These are phyloP conservation scores for Tragelaphus scriptus DNA, from an alignment of 2,113 vertebrate genomes.

Conservation along the genomic window DNA sequence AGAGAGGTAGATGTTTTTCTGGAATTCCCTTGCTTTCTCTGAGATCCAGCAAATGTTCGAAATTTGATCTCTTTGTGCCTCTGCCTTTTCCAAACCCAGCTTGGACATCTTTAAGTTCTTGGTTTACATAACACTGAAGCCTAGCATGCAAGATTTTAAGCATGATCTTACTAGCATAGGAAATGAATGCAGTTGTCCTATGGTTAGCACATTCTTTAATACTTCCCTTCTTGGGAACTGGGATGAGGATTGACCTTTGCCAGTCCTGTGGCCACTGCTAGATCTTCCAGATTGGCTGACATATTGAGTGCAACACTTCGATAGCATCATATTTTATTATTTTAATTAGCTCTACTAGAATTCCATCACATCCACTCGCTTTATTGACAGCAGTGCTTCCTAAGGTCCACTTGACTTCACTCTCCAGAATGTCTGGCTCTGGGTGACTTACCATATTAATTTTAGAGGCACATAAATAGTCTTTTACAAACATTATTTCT, in stretches of 20 bases:
- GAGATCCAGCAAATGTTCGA: background rate
- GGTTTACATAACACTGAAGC: background rate
- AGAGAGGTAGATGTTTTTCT: background rate
- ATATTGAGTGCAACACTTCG: background rate
- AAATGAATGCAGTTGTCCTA: background rate
- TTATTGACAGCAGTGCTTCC: background rate
- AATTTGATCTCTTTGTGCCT: background rate
- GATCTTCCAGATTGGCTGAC: background rate
- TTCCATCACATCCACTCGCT: background rate
- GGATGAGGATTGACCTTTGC: background rate
- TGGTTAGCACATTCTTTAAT: background rate
- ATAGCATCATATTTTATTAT: background rate
- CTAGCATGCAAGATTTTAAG: background rate
- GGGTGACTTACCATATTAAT: background rate
- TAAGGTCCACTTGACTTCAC: background rate
- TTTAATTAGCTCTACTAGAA: background rate
- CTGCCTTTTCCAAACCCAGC: background rate
- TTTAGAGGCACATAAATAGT: background rate
- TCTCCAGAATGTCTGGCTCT: background rate
- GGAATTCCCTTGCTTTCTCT: background rate
- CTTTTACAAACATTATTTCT: background rate
- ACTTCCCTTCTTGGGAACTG: background rate
- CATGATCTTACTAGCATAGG: background rate
- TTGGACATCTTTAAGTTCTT: background rate
- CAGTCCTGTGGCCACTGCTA: background rate